Evolutionary conservation across 2,797 vertebrate genomes (phyloP), one percentile per base, ranked within the genome.

Genomic region (Hoplostethus atlanticus): DNA sequence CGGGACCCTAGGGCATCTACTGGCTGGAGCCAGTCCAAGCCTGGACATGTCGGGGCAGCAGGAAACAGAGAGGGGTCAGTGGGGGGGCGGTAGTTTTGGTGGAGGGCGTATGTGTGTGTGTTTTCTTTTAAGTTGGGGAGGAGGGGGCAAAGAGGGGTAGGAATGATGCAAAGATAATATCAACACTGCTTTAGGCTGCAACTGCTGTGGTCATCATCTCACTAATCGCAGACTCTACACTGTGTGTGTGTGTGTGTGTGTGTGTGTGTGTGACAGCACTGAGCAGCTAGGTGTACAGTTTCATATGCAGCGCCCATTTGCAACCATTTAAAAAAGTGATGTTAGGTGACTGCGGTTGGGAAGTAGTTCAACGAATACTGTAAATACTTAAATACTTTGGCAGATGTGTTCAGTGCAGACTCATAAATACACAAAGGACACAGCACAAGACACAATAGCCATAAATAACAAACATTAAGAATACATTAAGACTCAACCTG

Each of bases 1-100:
- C 56, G 52, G 12, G 6, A 10, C 40, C 40, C n/a, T 3, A 58
- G 69, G 86, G 58, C 48, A 21, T 28, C 17, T 68, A 21, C 21
- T 11, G 56, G 52, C 78, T 79, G 82, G 54, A 88, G 82, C 73
- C 80, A 11, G 46, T 36, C 54, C 68, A 84, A 71, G 59, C 25
- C 0, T 0, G 55, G 68, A 53, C 16, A 28, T 66, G 78, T 57
- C 9, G 1, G 66, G 65, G 64, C 76, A 65, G 54, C 56, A 21
- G 57, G 59, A 57, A 11, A 40, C 46, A 63, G 13, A 16, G 3
- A 6, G 44, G 52, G 68, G 74, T 52, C 59, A 57, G 34, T 17
- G 0, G 9, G 10, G 53, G 36, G 44, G 10, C 55, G 38, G 34
- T 47, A 36, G 44, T 8, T 56, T 44, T 28, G 47, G 54, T 53